Evolutionary conservation across 2,113 vertebrate species (phyloP).

Genomic region (Bombycilla garrulus): DNA sequence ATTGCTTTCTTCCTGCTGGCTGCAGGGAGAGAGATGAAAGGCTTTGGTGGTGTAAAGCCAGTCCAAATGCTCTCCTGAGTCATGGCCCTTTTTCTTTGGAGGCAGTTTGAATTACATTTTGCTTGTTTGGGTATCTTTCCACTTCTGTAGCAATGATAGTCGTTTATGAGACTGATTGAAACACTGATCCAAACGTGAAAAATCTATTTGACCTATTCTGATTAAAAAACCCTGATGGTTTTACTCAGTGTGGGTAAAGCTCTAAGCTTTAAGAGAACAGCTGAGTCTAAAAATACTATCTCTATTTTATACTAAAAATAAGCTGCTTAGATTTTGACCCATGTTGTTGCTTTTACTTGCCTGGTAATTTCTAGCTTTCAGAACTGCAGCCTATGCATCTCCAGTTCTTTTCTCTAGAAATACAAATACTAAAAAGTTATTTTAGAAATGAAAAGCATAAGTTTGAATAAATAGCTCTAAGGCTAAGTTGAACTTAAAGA

Average conservation of each 20-base stretch:
- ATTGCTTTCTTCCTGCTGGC: not conserved
- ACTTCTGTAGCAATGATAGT: not conserved
- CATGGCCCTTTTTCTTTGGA: not conserved
- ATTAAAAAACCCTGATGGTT: not conserved
- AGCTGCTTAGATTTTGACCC: not conserved
- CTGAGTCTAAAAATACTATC: not conserved
- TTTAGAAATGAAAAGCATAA: not conserved
- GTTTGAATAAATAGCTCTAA: not conserved
- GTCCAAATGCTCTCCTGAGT: not conserved
- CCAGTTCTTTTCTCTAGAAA: not conserved
- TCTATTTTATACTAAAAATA: not conserved
- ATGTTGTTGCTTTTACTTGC: not conserved
- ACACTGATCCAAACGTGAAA: not conserved
- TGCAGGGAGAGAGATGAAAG: not conserved
- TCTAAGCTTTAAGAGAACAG: not conserved
- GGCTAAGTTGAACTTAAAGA: not conserved
- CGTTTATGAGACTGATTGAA: not conserved
- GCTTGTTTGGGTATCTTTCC: not conserved
- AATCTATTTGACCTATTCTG: not conserved
- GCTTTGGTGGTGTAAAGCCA: not conserved
- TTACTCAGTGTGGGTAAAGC: not conserved
- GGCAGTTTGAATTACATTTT: not conserved
- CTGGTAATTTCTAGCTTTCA: not conserved
- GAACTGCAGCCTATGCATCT: not conserved
- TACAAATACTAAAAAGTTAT: not conserved